phyloP scores from a whole-genome alignment of 1,140 invertebrate species.

The Zeugodacus cucurbitae region DNA sequence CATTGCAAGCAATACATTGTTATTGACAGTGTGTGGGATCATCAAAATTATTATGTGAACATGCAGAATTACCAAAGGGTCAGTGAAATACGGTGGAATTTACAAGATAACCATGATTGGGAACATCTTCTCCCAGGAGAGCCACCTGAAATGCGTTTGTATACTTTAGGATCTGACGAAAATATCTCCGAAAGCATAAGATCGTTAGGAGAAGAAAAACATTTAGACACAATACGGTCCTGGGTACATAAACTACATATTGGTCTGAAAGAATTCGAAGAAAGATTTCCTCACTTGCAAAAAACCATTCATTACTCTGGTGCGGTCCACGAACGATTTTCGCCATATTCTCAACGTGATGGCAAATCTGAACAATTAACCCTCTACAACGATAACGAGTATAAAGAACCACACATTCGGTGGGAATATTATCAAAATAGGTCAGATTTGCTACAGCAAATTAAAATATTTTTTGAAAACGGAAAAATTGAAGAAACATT shows the following conservation, averaged over 20 bases:
- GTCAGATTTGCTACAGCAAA: slow-evolving; percentile 73
- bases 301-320: slow-evolving; percentile 82
- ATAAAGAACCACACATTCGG: slow-evolving; percentile 69
- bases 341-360: slow-evolving; percentile 78
- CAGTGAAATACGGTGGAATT: slow-evolving; percentile 70
- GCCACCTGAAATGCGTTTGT: slow-evolving; percentile 67
- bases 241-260: slow-evolving; percentile 82
- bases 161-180: slow-evolving; percentile 63
- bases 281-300: slow-evolving; percentile 77
- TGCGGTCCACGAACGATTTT: slow-evolving; percentile 79
- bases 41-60: slow-evolving; percentile 86
- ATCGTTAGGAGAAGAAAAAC: slow-evolving; percentile 73
- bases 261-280: slow-evolving; percentile 75
- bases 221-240: slow-evolving; percentile 79
- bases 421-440: slow-evolving; percentile 80
- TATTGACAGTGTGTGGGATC: slow-evolving; percentile 87
- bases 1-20: slow-evolving; percentile 76
- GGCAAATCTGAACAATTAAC: slow-evolving; percentile 75
- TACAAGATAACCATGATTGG: slow-evolving; percentile 73
- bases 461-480: slow-evolving; percentile 71
- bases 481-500: slow-evolving; percentile 75
- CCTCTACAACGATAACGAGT: slow-evolving; percentile 76
- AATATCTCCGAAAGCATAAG: slow-evolving; percentile 52
- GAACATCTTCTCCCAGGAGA: slow-evolving; percentile 78
- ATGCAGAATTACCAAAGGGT: slow-evolving; percentile 70